Base-by-base conservation (phyloP, 92 coral and sea anemone species). In the Plumapathes pennacea region DNA sequence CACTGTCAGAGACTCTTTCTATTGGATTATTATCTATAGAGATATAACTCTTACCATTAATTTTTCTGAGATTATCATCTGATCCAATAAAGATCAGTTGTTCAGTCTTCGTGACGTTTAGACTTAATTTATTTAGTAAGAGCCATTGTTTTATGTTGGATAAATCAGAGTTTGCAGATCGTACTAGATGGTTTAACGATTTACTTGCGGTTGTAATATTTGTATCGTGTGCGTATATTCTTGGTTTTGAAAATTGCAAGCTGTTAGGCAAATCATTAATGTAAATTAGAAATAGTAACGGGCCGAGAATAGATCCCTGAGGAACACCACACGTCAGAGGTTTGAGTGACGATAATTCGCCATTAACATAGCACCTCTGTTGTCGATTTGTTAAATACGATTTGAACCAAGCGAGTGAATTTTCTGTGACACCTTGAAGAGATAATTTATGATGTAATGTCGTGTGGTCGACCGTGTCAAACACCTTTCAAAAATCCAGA, bases 311-410 rank as follows among this genome's bases (percentile, higher is more conserved):
- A 5, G 74, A 53, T 8, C 54, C 54, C 39, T 54, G 64, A 14
- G 47, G 71, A 10, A 64, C 63, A 11, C 72, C 72, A 51, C 60
- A 49, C 20, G 60, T 18, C 12, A 64, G 26, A 11, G 2, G 21
- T 11, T 37, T 18, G 20, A 22, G 25, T 32, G 64, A 27, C 20
- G 65, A 67, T 21, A 54, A 30, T 8, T 30, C 26, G 20, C 50
- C 52, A 43, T 41, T 54, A 29, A 67, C 51, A 14, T 14, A 18
- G 38, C 61, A 61, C 23, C 41, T 55, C 34, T 70, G 78, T 24
- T n/a, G 15, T 47, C 72, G 30, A 38, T 70, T 52, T 28, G 40
- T 25, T 29, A 70, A 33, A 61, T 70, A 70, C 14, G 78, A 70
- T 25, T 47, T 22, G 27, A 71, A 62, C 50, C 51, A 50, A 21